phyloP scores from a whole-genome alignment of 1,140 invertebrate genomes.

The Eufriesea mexicana region DNA sequence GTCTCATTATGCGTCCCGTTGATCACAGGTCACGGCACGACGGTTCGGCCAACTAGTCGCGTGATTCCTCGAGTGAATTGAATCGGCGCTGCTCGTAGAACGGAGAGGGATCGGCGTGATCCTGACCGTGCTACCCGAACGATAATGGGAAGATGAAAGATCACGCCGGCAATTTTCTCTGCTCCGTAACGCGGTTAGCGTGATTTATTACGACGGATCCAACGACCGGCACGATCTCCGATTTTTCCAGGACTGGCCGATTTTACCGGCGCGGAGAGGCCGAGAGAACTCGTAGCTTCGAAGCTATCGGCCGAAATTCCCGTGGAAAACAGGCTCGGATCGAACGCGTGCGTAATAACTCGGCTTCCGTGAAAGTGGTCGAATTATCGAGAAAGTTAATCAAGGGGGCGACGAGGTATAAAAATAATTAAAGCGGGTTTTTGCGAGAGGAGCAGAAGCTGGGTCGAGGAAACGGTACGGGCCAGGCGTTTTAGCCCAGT shows the following conservation, averaged over 20 bases:
- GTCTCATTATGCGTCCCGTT: constrained; percentile 14
- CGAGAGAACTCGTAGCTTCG: no score
- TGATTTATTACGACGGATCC: constrained; percentile 22
- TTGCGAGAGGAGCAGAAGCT: no score
- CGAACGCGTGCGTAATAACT: no score
- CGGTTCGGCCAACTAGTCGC: background rate
- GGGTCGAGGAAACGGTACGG: no score
- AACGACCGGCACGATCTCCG: background rate
- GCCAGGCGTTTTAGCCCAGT: background rate
- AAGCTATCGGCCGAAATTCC: no score
- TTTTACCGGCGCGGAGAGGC: no score
- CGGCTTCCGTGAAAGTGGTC: background rate
- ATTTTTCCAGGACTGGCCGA: no score
- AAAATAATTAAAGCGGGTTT: constrained; percentile 1
- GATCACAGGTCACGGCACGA: background rate
- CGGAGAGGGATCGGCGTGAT: constrained; percentile 22
- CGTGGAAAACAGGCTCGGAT: background rate
- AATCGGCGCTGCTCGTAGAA: background rate
- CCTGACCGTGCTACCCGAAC: constrained; percentile 45
- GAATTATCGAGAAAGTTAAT: constrained; percentile 32
- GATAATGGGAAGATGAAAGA: constrained; percentile 52
- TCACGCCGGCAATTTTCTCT: constrained; percentile 38
- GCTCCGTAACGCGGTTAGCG: constrained; percentile 14
- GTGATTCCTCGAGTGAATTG: constrained; percentile 21
- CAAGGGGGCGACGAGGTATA: background rate